These are phyloP conservation scores for Urechis unicinctus DNA, from an alignment of 2,888 invertebrate genomes.

Conservation along the genomic window DNA sequence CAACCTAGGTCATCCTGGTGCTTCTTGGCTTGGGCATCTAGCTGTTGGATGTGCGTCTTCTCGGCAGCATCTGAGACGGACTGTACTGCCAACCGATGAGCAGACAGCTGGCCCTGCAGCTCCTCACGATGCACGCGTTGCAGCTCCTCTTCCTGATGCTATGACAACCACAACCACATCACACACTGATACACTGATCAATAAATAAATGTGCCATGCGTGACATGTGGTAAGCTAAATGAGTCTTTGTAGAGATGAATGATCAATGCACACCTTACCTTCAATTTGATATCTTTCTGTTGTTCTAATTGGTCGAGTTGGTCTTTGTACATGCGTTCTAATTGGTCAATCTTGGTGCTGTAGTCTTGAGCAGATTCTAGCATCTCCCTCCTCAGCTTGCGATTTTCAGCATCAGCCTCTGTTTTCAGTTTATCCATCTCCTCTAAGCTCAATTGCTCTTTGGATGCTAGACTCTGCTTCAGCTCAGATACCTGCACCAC, in stretches of 20 bases:
- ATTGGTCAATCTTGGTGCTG: constrained; percentile 18
- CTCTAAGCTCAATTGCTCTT: constrained; percentile 17
- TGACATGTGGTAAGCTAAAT: too few species aligned
- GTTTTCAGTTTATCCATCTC: constrained; percentile 25
- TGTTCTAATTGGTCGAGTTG: constrained; percentile 6
- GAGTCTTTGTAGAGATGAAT: background rate
- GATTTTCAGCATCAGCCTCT: constrained; percentile 30
- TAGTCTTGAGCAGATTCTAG: constrained; percentile 20
- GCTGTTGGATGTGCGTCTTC: constrained; percentile 19
- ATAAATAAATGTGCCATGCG: too few species aligned
- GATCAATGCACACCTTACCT: background rate
- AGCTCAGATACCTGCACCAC: constrained; percentile 24
- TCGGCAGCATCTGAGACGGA: constrained; percentile 27
- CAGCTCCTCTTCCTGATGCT: constrained; percentile 29
- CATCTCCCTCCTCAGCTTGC: constrained; percentile 30
- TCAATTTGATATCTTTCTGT: background rate
- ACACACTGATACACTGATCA: too few species aligned
- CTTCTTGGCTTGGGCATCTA: constrained; percentile 25
- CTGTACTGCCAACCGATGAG: constrained; percentile 36
- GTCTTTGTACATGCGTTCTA: constrained; percentile 6
- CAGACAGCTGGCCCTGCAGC: constrained; percentile 36
- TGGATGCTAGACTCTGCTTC: constrained; percentile 20
- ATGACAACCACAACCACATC: constrained; percentile 1
- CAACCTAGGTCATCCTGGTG: constrained; percentile 24
- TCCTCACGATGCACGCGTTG: constrained; percentile 35